Percentiles rank a stretch among this genome's conserved stretches.
Conservation (phyloP, 2,888 invertebrate species). For the Ypsolopha sequella region DNA sequence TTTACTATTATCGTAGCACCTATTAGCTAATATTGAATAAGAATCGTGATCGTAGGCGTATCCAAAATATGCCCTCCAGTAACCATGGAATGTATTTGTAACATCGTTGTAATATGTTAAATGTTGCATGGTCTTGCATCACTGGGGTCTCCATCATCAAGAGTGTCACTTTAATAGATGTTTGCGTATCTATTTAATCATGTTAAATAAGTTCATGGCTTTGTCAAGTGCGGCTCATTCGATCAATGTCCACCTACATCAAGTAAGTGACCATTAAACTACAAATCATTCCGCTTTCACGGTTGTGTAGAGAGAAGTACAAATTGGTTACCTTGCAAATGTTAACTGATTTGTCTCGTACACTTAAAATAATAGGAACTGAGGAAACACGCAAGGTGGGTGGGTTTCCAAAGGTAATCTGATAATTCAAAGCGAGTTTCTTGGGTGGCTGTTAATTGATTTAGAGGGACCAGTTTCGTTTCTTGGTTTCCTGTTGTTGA, state of each 20-base stretch:
- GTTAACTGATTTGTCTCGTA: constrained; percentile 42
- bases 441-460: too few relatives aligned
- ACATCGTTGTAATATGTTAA: background rate
- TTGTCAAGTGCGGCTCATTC: background rate
- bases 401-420: background rate
- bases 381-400: background rate
- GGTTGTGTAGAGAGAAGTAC: constrained; percentile 26
- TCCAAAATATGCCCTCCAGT: background rate
- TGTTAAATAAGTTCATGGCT: too few relatives aligned
- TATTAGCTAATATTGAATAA: background rate
- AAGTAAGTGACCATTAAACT: constrained; percentile 9
- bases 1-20: background rate
- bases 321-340: constrained; percentile 54
- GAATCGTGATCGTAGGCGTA: background rate
- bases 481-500: too few relatives aligned
- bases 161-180: background rate
- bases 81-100: background rate
- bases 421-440: too few relatives aligned
- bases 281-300: constrained; percentile 29
- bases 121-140: background rate
- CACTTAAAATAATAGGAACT: constrained; percentile 4
- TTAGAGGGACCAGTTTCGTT: too few relatives aligned
- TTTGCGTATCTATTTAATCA: background rate
- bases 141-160: background rate
- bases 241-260: constrained; percentile 5